Percentiles rank a stretch among this genome's conserved stretches.
Conservation (phyloP, 35 echinoderm and acorn worm genomes). For the Amphiura filiformis region DNA sequence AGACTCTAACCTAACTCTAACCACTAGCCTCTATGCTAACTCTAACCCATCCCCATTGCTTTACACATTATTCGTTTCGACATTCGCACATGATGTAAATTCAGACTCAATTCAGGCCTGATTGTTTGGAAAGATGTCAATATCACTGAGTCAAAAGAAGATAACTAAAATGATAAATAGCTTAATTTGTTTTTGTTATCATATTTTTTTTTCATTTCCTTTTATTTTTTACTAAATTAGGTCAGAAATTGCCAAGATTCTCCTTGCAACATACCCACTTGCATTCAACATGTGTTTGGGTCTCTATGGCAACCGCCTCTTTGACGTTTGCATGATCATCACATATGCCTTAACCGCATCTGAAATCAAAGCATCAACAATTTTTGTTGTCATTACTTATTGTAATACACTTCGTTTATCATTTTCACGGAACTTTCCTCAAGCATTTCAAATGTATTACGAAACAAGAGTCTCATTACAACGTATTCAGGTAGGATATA, state of each 20-base stretch:
- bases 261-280: constrained; percentile 50
- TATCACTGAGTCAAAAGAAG: neutral
- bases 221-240: constrained; percentile 22
- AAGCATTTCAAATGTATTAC: constrained; percentile 50
- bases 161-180: too few species aligned
- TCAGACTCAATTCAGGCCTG: too few species aligned
- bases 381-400: constrained; percentile 65
- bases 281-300: constrained; percentile 45
- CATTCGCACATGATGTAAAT: too few species aligned
- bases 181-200: too few species aligned
- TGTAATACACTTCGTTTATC: constrained; percentile 35
- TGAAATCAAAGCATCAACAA: constrained; percentile 40
- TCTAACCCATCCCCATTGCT: too few species aligned
- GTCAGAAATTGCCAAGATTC: constrained; percentile 60
- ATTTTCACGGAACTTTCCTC: constrained; percentile 41
- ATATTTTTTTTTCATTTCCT: neutral
- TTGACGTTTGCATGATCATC: constrained; percentile 75
- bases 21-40: too few species aligned
- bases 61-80: too few species aligned
- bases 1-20: too few species aligned
- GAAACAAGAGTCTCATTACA: constrained; percentile 51
- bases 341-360: constrained; percentile 51
- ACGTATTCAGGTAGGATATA: constrained; percentile 61
- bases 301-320: constrained; percentile 67
- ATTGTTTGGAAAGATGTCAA: neutral